phyloP scores from a whole-genome alignment of 1,140 invertebrate genomes.

The Neotoxoptera formosana region DNA sequence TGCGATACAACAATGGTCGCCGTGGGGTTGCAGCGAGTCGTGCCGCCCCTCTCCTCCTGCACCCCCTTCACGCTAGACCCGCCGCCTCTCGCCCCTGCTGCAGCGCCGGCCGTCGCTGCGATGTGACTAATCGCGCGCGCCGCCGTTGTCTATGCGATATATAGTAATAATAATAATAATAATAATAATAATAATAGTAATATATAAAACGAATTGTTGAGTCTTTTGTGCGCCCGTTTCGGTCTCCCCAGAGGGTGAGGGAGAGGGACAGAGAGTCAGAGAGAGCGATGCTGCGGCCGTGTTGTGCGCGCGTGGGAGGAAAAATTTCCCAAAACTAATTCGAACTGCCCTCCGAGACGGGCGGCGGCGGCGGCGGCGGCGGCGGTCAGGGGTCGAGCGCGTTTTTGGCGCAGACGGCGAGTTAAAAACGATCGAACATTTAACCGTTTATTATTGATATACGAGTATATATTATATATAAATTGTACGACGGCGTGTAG shows the following conservation, averaged over 20 bases:
- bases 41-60: not conserved
- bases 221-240: constrained; percentile 2
- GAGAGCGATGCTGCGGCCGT: not conserved
- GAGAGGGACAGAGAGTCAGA: too few species aligned
- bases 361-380: too few species aligned
- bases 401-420: not conserved
- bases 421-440: not conserved
- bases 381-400: not conserved
- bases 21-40: not conserved
- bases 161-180: not conserved
- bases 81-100: not conserved
- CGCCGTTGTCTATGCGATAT: not conserved
- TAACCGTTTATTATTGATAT: not conserved
- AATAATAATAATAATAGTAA: not conserved
- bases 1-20: constrained; percentile 33
- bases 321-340: constrained; percentile 1
- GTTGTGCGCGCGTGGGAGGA: not conserved
- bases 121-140: not conserved
- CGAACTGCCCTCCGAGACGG: not conserved
- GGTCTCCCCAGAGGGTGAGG: not conserved
- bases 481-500: too few species aligned
- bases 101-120: too few species aligned
- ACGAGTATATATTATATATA: too few species aligned
- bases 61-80: not conserved
- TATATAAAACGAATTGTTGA: not conserved